phyloP scores from a whole-genome alignment of 1,140 invertebrate genomes.

The Dreissena polymorpha region DNA sequence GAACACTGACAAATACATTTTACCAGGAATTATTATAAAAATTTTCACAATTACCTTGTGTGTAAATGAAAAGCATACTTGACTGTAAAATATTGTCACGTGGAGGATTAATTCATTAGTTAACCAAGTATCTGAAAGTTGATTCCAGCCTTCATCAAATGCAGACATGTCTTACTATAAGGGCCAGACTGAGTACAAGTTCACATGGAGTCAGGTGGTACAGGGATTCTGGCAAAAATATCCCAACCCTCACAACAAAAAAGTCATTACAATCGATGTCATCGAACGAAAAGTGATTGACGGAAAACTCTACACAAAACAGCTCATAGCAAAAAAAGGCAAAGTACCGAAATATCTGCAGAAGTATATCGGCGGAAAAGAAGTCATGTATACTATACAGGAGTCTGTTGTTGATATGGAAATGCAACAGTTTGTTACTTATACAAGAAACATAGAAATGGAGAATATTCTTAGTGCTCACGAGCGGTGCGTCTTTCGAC shows the following conservation, averaged over 20 bases:
- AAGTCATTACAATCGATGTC: conserved; percentile 38
- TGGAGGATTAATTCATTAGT: no score
- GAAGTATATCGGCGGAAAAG: conserved; percentile 36
- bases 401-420: conserved; percentile 41
- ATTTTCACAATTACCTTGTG: no score
- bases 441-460: conserved; percentile 50
- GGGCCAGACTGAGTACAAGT: neutral
- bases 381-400: conserved; percentile 30
- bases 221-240: conserved; percentile 35
- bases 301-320: conserved; percentile 35
- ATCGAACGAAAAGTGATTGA: conserved; percentile 10
- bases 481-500: conserved; percentile 26
- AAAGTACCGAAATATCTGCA: conserved; percentile 33
- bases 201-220: conserved; percentile 37
- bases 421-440: conserved; percentile 15
- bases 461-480: conserved; percentile 34
- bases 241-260: conserved; percentile 30
- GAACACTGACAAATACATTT: no score
- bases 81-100: no score
- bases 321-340: conserved; percentile 30
- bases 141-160: no score
- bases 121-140: no score
- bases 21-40: no score
- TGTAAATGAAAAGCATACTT: no score
- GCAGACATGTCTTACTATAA: conserved; percentile 26